Percentiles rank a stretch among this genome's conserved stretches.
Conservation (phyloP, 2,113 vertebrate species). For the Proterorhinus semilunaris region DNA sequence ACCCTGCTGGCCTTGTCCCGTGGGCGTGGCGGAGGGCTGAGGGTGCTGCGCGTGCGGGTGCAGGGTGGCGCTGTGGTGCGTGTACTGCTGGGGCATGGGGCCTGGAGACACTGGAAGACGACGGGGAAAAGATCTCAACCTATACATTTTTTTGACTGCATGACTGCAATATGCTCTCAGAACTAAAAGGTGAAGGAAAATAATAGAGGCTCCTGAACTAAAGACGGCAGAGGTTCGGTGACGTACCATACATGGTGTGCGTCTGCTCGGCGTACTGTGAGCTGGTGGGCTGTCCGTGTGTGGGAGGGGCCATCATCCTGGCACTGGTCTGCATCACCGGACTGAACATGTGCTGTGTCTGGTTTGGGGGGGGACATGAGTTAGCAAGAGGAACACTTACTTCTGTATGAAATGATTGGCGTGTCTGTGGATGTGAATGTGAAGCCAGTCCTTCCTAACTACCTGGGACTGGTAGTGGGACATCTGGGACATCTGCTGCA, state of each 20-base stretch:
- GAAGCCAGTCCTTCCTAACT: constrained; percentile 11
- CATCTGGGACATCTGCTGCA: constrained; percentile 95
- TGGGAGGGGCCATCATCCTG: constrained; percentile 92
- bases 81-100: constrained; percentile 95
- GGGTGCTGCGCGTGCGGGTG: constrained; percentile 91
- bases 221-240: not conserved
- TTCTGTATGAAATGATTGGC: no score
- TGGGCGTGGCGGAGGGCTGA: constrained; percentile 95
- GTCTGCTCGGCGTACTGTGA: constrained; percentile 97
- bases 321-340: constrained; percentile 92
- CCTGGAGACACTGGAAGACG: constrained; percentile 85
- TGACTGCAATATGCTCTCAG: no score
- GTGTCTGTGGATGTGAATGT: not conserved
- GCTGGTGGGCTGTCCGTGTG: constrained; percentile 91
- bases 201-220: not conserved
- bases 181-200: no score
- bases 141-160: not conserved
- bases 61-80: constrained; percentile 88
- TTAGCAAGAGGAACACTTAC: not conserved
- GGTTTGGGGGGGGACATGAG: constrained; percentile 32
- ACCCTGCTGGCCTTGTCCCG: constrained; percentile 89
- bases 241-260: constrained; percentile 98
- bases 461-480: constrained; percentile 98
- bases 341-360: constrained; percentile 96
- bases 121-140: not conserved